A percentile compares a stretch with the other conserved stretches of the same genome.
phyloP scores from a whole-genome alignment of 2,888 invertebrate species.

The Acleris cristana region DNA sequence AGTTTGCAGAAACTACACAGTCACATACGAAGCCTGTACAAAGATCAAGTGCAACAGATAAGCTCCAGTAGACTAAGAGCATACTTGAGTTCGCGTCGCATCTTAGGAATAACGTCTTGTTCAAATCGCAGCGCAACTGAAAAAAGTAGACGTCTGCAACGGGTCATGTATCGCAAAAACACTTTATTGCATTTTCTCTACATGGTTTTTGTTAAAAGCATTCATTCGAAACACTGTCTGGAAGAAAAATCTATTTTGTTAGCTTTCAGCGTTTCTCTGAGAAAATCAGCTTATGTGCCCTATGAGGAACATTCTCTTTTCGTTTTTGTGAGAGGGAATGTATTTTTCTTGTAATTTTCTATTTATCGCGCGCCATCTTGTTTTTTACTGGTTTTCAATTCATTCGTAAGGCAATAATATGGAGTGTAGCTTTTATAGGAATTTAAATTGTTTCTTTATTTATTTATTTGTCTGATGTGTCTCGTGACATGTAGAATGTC shows the following conservation, averaged over 20 bases:
- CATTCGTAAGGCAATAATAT: no score
- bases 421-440: no score
- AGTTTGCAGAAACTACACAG: no score
- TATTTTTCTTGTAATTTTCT: constrained; percentile 16
- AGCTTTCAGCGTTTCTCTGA: constrained; percentile 1
- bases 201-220: constrained; percentile 31
- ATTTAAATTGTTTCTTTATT: no score
- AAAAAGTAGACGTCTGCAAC: constrained; percentile 5
- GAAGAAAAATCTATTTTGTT: constrained; percentile 21
- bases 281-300: constrained; percentile 10
- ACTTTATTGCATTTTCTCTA: constrained; percentile 29
- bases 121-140: constrained; percentile 7
- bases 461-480: no score
- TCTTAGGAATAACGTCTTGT: neutral
- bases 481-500: no score
- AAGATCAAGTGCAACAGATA: neutral
- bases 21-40: neutral
- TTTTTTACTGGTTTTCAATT: neutral
- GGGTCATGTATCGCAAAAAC: constrained; percentile 10
- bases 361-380: neutral
- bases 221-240: constrained; percentile 24
- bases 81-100: constrained; percentile 1
- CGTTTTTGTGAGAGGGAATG: constrained; percentile 11
- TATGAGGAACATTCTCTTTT: constrained; percentile 19
- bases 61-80: neutral